A percentile compares a stretch with the other conserved stretches of the same genome.
Evolutionary conservation across 2,797 vertebrate species (phyloP).

Genomic region (Strix occidentalis): DNA sequence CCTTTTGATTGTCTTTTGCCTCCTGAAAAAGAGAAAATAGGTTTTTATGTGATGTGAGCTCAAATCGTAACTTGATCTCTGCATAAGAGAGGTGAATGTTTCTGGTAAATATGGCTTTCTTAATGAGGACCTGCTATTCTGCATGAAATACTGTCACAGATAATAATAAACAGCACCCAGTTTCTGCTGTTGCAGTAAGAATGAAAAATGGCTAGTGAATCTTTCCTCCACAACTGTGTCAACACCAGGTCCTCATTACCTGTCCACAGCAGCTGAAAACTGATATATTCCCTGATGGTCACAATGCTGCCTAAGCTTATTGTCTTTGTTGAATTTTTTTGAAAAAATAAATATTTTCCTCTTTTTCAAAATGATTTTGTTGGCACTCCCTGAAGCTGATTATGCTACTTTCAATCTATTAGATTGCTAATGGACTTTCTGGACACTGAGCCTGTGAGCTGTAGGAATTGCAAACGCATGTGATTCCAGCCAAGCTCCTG

Average conservation of each 20-base stretch:
- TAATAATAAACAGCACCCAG: not conserved
- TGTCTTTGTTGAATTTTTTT: not conserved
- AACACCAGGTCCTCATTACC: slow-evolving; percentile 14
- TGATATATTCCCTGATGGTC: not conserved
- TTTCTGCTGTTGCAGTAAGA: not conserved
- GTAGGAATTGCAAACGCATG: not conserved
- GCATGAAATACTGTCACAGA: slow-evolving; percentile 1
- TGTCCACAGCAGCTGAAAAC: not conserved
- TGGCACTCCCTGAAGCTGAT: not conserved
- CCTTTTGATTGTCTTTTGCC: not conserved
- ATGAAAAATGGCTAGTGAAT: not conserved
- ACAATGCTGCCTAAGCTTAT: not conserved
- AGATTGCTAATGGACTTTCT: not conserved
- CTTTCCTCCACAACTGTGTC: not conserved
- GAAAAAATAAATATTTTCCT: not conserved
- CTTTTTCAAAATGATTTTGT: not conserved
- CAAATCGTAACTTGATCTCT: not conserved
- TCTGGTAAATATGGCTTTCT: not conserved
- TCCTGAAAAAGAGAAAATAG: not conserved
- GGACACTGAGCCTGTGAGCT: not conserved
- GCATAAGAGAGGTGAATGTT: not conserved
- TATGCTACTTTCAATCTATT: not conserved
- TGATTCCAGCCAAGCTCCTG: fast-evolving
- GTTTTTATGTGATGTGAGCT: not conserved
- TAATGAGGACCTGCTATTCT: slow-evolving; percentile 49